Conservation (phyloP, 1,140 invertebrate species). For the Physella acuta region DNA sequence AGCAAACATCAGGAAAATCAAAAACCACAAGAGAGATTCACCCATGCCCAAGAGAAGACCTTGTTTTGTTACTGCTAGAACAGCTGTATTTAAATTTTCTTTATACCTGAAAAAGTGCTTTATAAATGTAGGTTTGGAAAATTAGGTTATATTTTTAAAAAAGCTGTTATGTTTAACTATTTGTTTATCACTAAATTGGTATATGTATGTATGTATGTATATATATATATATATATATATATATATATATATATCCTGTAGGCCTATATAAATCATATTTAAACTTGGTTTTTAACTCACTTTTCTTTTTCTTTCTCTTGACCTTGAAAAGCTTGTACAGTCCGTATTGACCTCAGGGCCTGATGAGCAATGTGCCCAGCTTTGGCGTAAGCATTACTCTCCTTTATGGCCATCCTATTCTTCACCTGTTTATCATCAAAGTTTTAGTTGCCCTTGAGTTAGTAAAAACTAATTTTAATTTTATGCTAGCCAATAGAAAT, state of each 20-base stretch:
- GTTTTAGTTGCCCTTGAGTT: no score
- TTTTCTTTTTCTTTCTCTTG: conserved; percentile 51
- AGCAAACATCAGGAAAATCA: conserved; percentile 76
- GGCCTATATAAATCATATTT: no score
- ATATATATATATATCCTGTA: no score
- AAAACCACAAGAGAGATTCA: conserved; percentile 68
- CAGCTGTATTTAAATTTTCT: conserved; percentile 66
- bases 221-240: no score
- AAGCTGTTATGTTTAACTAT: no score
- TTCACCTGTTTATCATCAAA: conserved; percentile 38
- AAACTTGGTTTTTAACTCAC: no score
- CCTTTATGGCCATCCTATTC: conserved; percentile 34
- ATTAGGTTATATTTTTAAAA: no score
- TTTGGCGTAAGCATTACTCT: conserved; percentile 51
- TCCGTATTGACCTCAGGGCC: conserved; percentile 51
- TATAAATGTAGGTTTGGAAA: no score
- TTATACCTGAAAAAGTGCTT: conserved; percentile 70
- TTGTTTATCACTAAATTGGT: no score
- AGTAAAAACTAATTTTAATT: no score
- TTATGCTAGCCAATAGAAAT: no score
- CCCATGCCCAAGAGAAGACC: conserved; percentile 70
- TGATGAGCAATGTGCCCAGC: conserved; percentile 58
- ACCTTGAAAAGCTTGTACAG: conserved; percentile 59
- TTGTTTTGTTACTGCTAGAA: conserved; percentile 71
- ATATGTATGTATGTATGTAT: no score